Conservation (phyloP, 2,797 vertebrate genomes). For the Chromis chromis region DNA sequence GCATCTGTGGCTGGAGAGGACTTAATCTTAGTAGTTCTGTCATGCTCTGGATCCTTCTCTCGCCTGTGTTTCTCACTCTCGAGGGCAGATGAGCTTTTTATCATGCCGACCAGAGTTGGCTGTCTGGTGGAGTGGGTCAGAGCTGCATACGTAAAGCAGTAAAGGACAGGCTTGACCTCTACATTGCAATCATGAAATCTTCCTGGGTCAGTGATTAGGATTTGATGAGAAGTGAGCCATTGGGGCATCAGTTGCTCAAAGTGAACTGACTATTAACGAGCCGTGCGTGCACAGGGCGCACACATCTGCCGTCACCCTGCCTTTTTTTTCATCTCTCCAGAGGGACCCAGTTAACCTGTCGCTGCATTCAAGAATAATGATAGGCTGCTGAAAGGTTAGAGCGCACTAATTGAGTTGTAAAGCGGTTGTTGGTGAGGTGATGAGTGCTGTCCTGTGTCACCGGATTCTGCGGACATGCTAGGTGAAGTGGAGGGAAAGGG, state of each 20-base stretch:
- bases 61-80: conserved; percentile 16
- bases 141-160: conserved; percentile 51
- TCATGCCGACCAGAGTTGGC: conserved; percentile 42
- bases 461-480: conserved; percentile 32
- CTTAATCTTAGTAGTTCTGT: conserved; percentile 10
- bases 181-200: conserved; percentile 71
- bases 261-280: conserved; percentile 57
- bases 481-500: conserved; percentile 43
- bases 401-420: conserved; percentile 74
- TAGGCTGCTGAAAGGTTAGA: conserved; percentile 76
- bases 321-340: conserved; percentile 48
- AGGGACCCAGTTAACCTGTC: conserved; percentile 69
- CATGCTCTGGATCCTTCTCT: conserved; percentile 22
- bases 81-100: conserved; percentile 46
- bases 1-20: not conserved
- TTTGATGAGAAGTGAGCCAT: conserved; percentile 66
- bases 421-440: conserved; percentile 62
- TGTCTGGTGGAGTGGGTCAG: conserved; percentile 55
- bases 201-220: conserved; percentile 72
- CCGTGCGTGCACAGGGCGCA: not conserved
- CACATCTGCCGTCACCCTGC: conserved; percentile 15
- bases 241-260: conserved; percentile 61
- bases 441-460: conserved; percentile 57
- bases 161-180: conserved; percentile 70
- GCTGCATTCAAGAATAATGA: conserved; percentile 69